A percentile compares a stretch with the other conserved stretches of the same genome.
phyloP scores from a whole-genome alignment of 1,140 invertebrate species.

The Drosophila nigrodunni region DNA sequence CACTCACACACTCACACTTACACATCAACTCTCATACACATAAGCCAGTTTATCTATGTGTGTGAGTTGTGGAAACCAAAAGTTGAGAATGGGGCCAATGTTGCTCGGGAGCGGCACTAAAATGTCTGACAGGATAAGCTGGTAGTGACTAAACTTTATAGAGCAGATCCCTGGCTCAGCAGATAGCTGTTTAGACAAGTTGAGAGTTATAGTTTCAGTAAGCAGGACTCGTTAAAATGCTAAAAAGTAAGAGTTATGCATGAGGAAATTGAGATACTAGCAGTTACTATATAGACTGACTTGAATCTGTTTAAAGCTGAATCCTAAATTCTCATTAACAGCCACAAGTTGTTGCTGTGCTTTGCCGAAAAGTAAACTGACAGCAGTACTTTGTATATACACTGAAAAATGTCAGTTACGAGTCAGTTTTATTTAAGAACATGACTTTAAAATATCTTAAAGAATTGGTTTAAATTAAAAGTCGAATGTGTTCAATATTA shows the following conservation, averaged over 20 bases:
- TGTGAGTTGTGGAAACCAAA: background rate
- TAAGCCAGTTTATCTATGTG: background rate
- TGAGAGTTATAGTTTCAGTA: slow-evolving; percentile 38
- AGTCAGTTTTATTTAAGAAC: no score
- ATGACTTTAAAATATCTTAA: no score
- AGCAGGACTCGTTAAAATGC: slow-evolving; percentile 37
- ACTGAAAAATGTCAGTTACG: no score
- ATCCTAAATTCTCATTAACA: slow-evolving; percentile 39
- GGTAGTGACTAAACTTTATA: slow-evolving; percentile 38
- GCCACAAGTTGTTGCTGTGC: slow-evolving; percentile 38
- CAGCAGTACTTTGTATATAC: no score
- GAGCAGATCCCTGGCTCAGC: slow-evolving; percentile 38
- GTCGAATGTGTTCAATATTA: no score
- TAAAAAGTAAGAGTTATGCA: slow-evolving; percentile 34
- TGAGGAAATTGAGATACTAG: slow-evolving; percentile 3
- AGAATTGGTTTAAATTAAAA: no score
- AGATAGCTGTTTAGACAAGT: slow-evolving; percentile 47
- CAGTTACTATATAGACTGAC: background rate
- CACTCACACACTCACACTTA: background rate
- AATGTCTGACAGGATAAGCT: slow-evolving; percentile 40
- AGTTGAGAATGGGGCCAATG: slow-evolving; percentile 9
- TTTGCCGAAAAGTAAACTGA: background rate
- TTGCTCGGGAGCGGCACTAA: slow-evolving; percentile 32
- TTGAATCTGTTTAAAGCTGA: slow-evolving; percentile 8
- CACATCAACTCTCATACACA: background rate